A percentile compares a stretch with the other conserved stretches of the same genome.
These are phyloP conservation scores for Scleropages formosus DNA, from an alignment of 2,797 vertebrate species.

Conservation along the genomic window DNA sequence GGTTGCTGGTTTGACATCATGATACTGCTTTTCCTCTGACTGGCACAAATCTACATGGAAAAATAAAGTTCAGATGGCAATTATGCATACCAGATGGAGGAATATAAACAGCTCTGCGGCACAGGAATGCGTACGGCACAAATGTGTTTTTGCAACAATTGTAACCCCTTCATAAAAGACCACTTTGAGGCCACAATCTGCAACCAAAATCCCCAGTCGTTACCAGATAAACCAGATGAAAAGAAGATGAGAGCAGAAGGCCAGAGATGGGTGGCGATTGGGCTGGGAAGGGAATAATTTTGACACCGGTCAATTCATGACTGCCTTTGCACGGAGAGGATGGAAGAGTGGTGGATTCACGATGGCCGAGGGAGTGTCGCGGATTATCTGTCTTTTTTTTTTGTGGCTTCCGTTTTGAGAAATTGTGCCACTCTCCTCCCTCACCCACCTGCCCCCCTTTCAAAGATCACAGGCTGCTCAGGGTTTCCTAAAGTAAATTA, in stretches of 20 bases:
- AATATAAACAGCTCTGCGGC: too few species aligned
- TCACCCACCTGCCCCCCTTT: neutral
- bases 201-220: constrained; percentile 50
- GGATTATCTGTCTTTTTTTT: neutral
- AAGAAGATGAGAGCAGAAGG: constrained; percentile 30
- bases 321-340: constrained; percentile 32
- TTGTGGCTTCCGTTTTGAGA: neutral
- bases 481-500: neutral
- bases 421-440: neutral
- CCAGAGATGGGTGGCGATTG: constrained; percentile 13
- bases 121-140: too few species aligned
- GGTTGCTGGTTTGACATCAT: neutral
- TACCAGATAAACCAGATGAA: constrained; percentile 49
- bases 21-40: neutral
- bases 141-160: neutral
- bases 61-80: neutral
- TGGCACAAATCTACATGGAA: neutral
- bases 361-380: neutral
- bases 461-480: neutral
- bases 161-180: constrained; percentile 28
- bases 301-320: constrained; percentile 40
- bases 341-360: neutral
- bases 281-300: constrained; percentile 20
- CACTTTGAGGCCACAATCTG: constrained; percentile 45
- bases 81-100: too few species aligned